Evolutionary conservation across 2,113 vertebrate species (phyloP).

Genomic region (Rhinoderma darwinii): DNA sequence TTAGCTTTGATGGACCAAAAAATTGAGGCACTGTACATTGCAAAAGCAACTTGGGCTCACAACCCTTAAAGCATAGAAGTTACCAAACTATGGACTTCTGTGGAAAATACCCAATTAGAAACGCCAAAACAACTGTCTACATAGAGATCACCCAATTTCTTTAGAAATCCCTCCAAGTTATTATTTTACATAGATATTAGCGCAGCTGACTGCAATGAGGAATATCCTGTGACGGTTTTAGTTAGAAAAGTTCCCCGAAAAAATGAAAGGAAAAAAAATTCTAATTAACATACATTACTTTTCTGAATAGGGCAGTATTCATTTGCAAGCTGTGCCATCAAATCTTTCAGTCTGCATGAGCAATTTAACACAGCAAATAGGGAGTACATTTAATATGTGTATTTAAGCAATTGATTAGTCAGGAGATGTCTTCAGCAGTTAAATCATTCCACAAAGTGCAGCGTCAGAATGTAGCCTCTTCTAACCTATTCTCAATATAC

Average conservation of each 20-base stretch:
- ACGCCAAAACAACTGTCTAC: not conserved
- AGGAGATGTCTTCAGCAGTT: constrained; percentile 17
- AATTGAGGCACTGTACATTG: not conserved
- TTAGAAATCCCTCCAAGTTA: not conserved
- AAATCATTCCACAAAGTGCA: constrained; percentile 4
- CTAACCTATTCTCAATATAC: not conserved
- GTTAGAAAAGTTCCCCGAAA: not conserved
- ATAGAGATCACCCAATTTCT: not conserved
- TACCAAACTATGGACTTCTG: not conserved
- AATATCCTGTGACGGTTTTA: not conserved
- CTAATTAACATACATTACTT: constrained; percentile 1
- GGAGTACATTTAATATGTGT: constrained; percentile 47
- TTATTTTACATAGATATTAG: not conserved
- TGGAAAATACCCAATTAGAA: not conserved
- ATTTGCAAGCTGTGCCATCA: constrained; percentile 21
- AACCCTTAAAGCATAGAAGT: no score
- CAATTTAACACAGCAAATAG: constrained; percentile 46
- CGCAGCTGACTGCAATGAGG: no score
- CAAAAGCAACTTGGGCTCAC: no score
- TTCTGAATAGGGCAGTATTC: not conserved
- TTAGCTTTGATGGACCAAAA: not conserved
- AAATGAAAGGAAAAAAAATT: not conserved
- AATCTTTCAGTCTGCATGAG: constrained; percentile 34
- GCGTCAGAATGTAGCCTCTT: not conserved
- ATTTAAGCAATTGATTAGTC: constrained; percentile 51